Evolutionary conservation across 2,888 invertebrate genomes (phyloP), one percentile per base, ranked within the genome.

Genomic region (Ophion ventricosus): DNA sequence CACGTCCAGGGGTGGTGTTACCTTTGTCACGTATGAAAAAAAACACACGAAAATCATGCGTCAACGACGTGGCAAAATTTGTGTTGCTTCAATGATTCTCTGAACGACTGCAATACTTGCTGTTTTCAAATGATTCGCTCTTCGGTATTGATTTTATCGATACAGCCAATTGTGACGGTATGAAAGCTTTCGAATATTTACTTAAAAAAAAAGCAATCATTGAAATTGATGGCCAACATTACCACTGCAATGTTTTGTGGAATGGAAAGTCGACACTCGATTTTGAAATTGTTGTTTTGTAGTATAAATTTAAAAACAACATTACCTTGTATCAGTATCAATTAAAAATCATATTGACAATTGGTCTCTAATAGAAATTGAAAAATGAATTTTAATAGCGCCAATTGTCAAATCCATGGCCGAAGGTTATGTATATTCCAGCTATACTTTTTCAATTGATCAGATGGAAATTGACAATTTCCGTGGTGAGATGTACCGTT

Each of bases 1-100:
- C 90, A 98, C 94, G 92, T 98, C 97, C 79, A 98, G 93, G 0
- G 96, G 95, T 2, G 96, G 97, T 35, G 96, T 95, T 88, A 96
- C 96, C 95, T 97, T 84, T n/a, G 54, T 8, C n/a, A 20, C 20
- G 49, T 29, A 17, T 20, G 29, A 26, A 63, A 75, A 63, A 64
- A 64, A 20, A 23, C 11, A 40, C 3, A 57, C 14, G 17, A 23
- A 73, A 43, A 25, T 25, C 11, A 17, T 61, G 10, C n/a, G 11
- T 49, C 35, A 66, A 20, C 63, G 63, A 63, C 26, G 29, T 25
- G 59, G 40, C 23, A 7, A 25, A 20, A 57, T 23, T 57, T 23
- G 23, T 10, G 23, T 59, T 40, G 14, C 57, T 17, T 17, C 14
- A 14, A 54, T 54, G 4, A 10, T 54, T 54, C 14, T 61, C 29